These are phyloP conservation scores for Drosophila mimica DNA, from an alignment of 2,888 invertebrate genomes.

Conservation along the genomic window DNA sequence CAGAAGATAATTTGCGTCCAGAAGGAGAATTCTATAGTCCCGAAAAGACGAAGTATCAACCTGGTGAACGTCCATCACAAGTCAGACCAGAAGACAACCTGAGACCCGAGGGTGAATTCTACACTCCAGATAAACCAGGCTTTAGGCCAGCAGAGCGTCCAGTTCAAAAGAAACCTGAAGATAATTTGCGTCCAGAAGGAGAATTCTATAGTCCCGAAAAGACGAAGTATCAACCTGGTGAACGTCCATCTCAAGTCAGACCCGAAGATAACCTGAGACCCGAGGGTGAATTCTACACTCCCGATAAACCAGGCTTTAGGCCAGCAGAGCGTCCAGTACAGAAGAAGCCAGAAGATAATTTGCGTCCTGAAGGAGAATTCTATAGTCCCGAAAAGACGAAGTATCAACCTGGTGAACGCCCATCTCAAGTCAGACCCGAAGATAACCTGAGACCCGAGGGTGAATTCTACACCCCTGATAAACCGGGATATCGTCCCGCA, in stretches of 20 bases:
- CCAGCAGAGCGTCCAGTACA: constrained; percentile 67
- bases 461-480: constrained; percentile 86
- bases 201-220: constrained; percentile 84
- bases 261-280: constrained; percentile 83
- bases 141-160: too few species aligned
- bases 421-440: constrained; percentile 85
- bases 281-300: constrained; percentile 87
- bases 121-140: too few species aligned
- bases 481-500: constrained; percentile 83
- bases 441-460: constrained; percentile 87
- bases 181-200: constrained; percentile 86
- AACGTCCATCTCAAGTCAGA: constrained; percentile 84
- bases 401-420: constrained; percentile 85
- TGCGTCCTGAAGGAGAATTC: constrained; percentile 87
- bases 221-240: constrained; percentile 79
- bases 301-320: constrained; percentile 78
- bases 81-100: too few species aligned
- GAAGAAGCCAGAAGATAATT: constrained; percentile 87
- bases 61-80: too few species aligned
- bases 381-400: constrained; percentile 85
- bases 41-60: too few species aligned
- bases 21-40: too few species aligned
- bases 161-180: constrained; percentile 83
- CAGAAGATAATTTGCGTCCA: too few species aligned
- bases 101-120: too few species aligned